phyloP scores from a whole-genome alignment of 2,113 vertebrate genomes.

The Microtus montanus region DNA sequence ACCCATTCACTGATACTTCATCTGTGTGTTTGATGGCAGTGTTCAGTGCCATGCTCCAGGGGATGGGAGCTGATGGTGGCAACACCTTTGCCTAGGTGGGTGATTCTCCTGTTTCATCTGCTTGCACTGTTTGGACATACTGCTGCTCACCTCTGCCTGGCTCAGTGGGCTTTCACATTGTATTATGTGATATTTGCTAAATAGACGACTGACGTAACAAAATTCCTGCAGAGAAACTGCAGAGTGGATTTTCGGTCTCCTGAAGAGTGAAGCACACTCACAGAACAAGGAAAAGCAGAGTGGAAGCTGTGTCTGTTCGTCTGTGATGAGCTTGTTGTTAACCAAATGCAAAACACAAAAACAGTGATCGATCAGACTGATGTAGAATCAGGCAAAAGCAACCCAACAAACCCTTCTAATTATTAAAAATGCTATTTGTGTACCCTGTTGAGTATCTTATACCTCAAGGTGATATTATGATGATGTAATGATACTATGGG shows the following conservation, averaged over 20 bases:
- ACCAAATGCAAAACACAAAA: background rate
- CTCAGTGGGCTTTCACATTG: slow-evolving; percentile 10
- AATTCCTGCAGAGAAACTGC: slow-evolving; percentile 21
- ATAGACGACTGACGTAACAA: background rate
- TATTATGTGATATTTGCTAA: slow-evolving; percentile 4
- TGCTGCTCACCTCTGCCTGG: background rate
- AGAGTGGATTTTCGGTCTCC: background rate
- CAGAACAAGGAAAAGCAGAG: slow-evolving; percentile 5
- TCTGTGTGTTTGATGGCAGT: background rate
- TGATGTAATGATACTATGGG: background rate
- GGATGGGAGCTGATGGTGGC: background rate
- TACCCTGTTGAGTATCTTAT: background rate
- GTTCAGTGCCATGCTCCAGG: too few relatives aligned
- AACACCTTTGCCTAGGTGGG: background rate
- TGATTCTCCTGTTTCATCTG: background rate
- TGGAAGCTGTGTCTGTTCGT: background rate
- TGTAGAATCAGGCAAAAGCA: background rate
- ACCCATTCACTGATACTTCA: background rate
- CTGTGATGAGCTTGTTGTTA: background rate
- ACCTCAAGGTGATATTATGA: background rate
- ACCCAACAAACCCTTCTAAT: background rate
- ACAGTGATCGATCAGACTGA: background rate
- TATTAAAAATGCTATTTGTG: slow-evolving; percentile 29
- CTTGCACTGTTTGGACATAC: background rate
- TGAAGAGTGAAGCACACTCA: background rate